Evolutionary conservation across 2,113 vertebrate genomes (phyloP).

Genomic region (Gobio gobio): DNA sequence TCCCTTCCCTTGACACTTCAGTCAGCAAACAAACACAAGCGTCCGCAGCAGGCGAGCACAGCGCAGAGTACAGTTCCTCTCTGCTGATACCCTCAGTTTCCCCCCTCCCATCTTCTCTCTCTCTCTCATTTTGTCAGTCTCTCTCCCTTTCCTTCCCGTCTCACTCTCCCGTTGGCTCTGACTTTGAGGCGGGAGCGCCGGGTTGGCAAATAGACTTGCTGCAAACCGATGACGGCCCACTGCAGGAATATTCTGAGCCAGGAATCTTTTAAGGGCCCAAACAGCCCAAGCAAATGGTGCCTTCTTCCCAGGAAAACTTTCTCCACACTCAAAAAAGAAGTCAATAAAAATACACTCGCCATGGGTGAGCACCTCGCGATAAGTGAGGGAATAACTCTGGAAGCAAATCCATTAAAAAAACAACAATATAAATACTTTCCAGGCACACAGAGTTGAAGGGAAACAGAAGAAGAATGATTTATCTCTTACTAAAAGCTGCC

Average conservation of each 20-base stretch:
- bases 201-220: slow-evolving; percentile 76
- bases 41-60: slow-evolving; percentile 45
- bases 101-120: slow-evolving; percentile 64
- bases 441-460: too few relatives aligned
- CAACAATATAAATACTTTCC: not conserved
- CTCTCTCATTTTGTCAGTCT: slow-evolving; percentile 47
- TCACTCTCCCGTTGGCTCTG: slow-evolving; percentile 64
- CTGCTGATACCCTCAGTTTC: slow-evolving; percentile 47
- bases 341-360: not conserved
- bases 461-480: too few relatives aligned
- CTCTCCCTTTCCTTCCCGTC: slow-evolving; percentile 53
- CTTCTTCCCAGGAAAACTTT: not conserved
- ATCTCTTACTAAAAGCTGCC: too few relatives aligned
- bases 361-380: not conserved
- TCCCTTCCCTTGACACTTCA: slow-evolving; percentile 34
- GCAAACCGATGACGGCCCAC: slow-evolving; percentile 76
- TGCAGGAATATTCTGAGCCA: slow-evolving; percentile 60
- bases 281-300: not conserved
- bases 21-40: slow-evolving; percentile 52
- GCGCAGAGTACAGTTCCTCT: slow-evolving; percentile 42
- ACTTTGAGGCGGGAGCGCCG: slow-evolving; percentile 77
- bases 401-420: not conserved
- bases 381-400: not conserved
- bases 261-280: slow-evolving; percentile 30
- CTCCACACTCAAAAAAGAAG: not conserved